Percentiles rank a stretch among this genome's conserved stretches.
These are phyloP conservation scores for Atherinomorus stipes DNA, from an alignment of 2,113 vertebrate genomes.

Conservation along the genomic window DNA sequence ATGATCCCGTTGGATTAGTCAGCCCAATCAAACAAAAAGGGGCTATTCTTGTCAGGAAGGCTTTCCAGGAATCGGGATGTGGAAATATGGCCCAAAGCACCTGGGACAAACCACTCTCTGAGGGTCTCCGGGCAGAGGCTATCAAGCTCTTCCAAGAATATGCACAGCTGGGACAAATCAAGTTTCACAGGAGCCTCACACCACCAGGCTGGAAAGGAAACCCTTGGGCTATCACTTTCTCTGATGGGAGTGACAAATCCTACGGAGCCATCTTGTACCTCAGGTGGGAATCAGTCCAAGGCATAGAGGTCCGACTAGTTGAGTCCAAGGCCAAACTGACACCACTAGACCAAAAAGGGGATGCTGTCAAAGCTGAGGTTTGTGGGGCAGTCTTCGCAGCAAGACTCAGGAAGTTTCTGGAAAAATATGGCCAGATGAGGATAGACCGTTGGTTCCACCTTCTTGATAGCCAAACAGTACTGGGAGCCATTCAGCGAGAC, in stretches of 20 bases:
- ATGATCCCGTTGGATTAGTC: neutral
- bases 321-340: slow-evolving; percentile 40
- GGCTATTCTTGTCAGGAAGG: neutral
- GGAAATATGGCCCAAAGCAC: neutral
- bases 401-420: neutral
- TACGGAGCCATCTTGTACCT: slow-evolving; percentile 33
- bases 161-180: neutral
- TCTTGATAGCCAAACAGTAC: neutral
- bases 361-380: slow-evolving; percentile 17
- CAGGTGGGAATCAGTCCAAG: slow-evolving; percentile 9
- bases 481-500: slow-evolving; percentile 12
- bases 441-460: neutral
- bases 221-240: slow-evolving; percentile 34
- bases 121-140: slow-evolving; percentile 6
- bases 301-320: slow-evolving; percentile 1
- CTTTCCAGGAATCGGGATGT: neutral
- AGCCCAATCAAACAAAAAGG: neutral
- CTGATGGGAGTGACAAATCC: slow-evolving; percentile 33
- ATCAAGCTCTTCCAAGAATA: slow-evolving; percentile 1
- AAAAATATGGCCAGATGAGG: neutral
- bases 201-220: slow-evolving; percentile 1
- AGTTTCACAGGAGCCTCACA: slow-evolving; percentile 33
- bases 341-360: slow-evolving; percentile 15
- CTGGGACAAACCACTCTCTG: slow-evolving; percentile 16
- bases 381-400: slow-evolving; percentile 26